Evolutionary conservation across 1,140 invertebrate genomes (phyloP), one percentile per base, ranked within the genome.

Genomic region (Choristoneura fumiferana): DNA sequence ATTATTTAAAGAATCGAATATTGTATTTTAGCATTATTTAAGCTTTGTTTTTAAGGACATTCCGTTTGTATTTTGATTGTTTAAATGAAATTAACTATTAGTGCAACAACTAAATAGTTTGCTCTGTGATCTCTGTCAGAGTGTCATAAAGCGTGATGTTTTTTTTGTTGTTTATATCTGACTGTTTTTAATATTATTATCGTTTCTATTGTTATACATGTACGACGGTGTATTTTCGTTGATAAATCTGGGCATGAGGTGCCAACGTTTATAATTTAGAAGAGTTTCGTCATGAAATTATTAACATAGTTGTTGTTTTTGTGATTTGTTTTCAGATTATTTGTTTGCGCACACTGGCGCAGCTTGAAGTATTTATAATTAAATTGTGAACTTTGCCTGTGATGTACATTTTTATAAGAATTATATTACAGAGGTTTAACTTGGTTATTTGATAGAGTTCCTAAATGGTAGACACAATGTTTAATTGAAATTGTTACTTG

Each of bases 151-250:
- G 45, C 39, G 57, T 49, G 34, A 56, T 58, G 9, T 54, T 45
- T 59, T 62, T n/a, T 38, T 65, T 62, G 45, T 65, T 65, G 15
- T 40, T 66, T 62, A 58, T 36, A 67, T 54, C 63, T 63, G 57
- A 54, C 35, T 70, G 63, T 71, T 71, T 63, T 66, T 64, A 71
- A 63, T 66, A 69, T 72, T 71, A 38, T 53, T 58, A 54, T 54
- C 10, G 52, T 34, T 60, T 57, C 37, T 57, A 63, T 63, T 45
- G 29, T 57, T 45, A 40, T 62, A 12, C 35, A 14, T 49, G 22
- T 29, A 22, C 4, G 22, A 49, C 18, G 17, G 22, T 49, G 22
- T 22, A 4, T 49, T 22, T 22, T 49, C 17, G 9, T 49, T 49
- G 14, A 1, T n/a, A 49, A 49, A 29, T 49, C 10, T 45, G 15